Percentiles rank a stretch among this genome's conserved stretches.
Conservation (phyloP, 1,140 invertebrate species). For the Zaprionus gabonicus region DNA sequence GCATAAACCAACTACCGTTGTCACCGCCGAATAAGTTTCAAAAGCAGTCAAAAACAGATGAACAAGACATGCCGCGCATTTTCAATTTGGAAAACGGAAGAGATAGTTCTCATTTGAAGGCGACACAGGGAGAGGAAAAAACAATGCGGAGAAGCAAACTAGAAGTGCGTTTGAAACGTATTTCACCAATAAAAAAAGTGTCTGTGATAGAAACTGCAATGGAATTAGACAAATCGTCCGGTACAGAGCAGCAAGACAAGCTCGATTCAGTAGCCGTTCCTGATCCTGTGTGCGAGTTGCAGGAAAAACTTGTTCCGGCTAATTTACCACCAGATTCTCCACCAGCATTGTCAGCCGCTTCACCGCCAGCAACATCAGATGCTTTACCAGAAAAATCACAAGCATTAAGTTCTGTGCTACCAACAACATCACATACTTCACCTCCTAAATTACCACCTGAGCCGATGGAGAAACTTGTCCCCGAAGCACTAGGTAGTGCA, state of each 20-base stretch:
- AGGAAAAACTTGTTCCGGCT: background rate
- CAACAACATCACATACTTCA: background rate
- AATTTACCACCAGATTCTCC: background rate
- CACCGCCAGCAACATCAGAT: background rate
- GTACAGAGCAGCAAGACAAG: background rate
- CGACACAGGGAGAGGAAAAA: background rate
- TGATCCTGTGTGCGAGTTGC: background rate
- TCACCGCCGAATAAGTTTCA: background rate
- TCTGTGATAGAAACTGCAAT: background rate
- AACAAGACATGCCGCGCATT: background rate
- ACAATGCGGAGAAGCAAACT: background rate
- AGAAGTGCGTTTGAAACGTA: background rate
- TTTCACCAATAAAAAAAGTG: background rate
- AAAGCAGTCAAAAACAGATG: background rate
- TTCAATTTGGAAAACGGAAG: background rate
- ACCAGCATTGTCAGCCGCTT: background rate
- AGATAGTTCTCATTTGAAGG: background rate
- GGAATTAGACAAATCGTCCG: background rate
- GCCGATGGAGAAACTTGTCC: background rate
- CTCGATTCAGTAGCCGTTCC: background rate
- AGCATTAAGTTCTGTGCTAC: background rate
- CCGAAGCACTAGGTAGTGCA: background rate
- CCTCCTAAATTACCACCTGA: background rate
- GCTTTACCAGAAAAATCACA: background rate
- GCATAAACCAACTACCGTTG: background rate